phyloP scores from a whole-genome alignment of 1,140 invertebrate species.

The Drosophila saltans region DNA sequence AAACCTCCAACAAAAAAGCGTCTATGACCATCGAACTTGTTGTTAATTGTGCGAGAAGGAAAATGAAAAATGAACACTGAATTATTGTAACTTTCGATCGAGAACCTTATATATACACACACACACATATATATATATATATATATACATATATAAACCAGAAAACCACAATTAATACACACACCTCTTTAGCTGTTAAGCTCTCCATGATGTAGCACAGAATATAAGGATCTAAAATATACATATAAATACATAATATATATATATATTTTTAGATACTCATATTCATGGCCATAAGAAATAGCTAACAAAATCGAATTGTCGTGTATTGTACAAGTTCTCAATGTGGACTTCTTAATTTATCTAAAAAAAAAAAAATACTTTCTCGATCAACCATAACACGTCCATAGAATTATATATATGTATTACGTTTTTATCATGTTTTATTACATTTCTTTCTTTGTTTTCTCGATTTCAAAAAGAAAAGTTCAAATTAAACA shows the following conservation, averaged over 20 bases:
- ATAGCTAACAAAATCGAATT: constrained; percentile 10
- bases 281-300: constrained; percentile 44
- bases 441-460: no score
- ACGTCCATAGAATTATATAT: constrained; percentile 9
- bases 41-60: constrained; percentile 59
- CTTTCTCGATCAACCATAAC: neutral
- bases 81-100: constrained; percentile 64
- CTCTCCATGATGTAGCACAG: constrained; percentile 40
- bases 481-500: no score
- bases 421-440: neutral
- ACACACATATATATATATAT: constrained; percentile 23
- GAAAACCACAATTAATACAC: constrained; percentile 15
- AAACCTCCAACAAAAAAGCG: constrained; percentile 52
- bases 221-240: constrained; percentile 38
- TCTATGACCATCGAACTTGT: constrained; percentile 75
- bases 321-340: constrained; percentile 11
- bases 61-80: constrained; percentile 19
- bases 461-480: no score
- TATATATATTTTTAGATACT: constrained; percentile 65
- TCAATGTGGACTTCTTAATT: neutral
- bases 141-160: constrained; percentile 11
- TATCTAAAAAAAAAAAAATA: neutral
- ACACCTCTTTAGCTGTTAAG: constrained; percentile 33
- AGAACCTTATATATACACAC: constrained; percentile 8
- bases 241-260: constrained; percentile 2